A percentile compares a stretch with the other conserved stretches of the same genome.
Evolutionary conservation across 2,797 vertebrate genomes (phyloP).

Genomic region (Notolabrus celidotus): DNA sequence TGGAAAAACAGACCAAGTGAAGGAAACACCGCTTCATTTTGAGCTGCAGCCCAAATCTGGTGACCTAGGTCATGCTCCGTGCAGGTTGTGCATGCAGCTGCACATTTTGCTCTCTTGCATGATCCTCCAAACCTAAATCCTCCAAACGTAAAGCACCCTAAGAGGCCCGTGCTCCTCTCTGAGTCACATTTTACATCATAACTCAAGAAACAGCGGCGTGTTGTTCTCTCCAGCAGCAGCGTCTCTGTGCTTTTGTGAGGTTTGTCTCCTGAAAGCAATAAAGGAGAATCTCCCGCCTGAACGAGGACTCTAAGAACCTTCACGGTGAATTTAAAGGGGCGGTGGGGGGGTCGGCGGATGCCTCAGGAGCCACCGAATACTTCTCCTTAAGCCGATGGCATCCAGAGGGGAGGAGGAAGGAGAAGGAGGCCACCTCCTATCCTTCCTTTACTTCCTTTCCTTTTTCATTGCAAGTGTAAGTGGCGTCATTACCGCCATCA

Average conservation of each 20-base stretch:
- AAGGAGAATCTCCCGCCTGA: constrained; percentile 92
- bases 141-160: constrained; percentile 48
- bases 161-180: constrained; percentile 38
- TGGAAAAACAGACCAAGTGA: too few species aligned
- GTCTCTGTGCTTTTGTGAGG: constrained; percentile 75
- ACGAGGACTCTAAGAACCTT: constrained; percentile 96
- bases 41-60: too few species aligned
- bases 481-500: constrained; percentile 81
- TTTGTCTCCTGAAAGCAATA: constrained; percentile 86
- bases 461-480: constrained; percentile 89
- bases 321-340: constrained; percentile 87
- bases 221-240: constrained; percentile 70
- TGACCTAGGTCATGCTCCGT: too few species aligned
- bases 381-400: constrained; percentile 94
- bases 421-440: constrained; percentile 16
- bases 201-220: constrained; percentile 24
- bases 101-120: constrained; percentile 13
- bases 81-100: too few species aligned
- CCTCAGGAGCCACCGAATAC: constrained; percentile 95
- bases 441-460: constrained; percentile 17
- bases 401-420: constrained; percentile 79
- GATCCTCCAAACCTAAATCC: constrained; percentile 13
- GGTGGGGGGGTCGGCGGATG: constrained; percentile 93
- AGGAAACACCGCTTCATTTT: too few species aligned
- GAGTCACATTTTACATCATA: constrained; percentile 39